phyloP scores from a whole-genome alignment of 92 coral and sea anemone species.

The Epizoanthus ramosus region DNA sequence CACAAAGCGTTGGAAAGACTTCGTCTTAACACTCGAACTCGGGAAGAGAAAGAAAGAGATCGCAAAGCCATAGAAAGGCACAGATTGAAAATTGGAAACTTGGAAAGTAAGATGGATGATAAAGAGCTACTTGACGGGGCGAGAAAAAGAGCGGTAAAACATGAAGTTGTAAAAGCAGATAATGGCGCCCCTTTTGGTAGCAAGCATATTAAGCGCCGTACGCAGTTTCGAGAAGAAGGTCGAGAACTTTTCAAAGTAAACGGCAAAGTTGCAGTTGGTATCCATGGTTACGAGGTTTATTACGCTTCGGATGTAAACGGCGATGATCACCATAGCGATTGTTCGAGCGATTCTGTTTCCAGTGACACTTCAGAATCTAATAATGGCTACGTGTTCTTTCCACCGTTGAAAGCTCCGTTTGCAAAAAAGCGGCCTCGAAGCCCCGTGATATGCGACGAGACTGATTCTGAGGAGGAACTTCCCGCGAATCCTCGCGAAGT shows the following conservation, averaged over 20 bases:
- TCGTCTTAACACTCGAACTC: slow-evolving; percentile 30
- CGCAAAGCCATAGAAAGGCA: slow-evolving; percentile 33
- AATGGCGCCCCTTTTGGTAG: slow-evolving; percentile 12
- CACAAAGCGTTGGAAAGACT: slow-evolving; percentile 16
- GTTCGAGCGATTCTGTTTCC: neutral
- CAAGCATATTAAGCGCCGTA: slow-evolving; percentile 3
- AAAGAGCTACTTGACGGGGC: neutral
- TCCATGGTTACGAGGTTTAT: slow-evolving; percentile 16
- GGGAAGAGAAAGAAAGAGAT: slow-evolving; percentile 24
- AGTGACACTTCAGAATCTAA: slow-evolving; percentile 4
- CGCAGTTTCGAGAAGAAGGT: slow-evolving; percentile 16
- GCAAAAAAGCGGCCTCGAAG: slow-evolving; percentile 34
- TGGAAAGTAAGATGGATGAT: slow-evolving; percentile 7
- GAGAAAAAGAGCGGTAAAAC: neutral
- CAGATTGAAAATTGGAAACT: slow-evolving; percentile 3
- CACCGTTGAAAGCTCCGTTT: slow-evolving; percentile 38
- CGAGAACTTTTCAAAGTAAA: slow-evolving; percentile 29
- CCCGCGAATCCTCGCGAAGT: neutral
- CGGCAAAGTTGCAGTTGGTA: slow-evolving; percentile 14
- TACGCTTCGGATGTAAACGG: slow-evolving; percentile 7
- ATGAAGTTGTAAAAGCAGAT: neutral
- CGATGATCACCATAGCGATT: neutral
- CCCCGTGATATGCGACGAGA: neutral
- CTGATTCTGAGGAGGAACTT: slow-evolving; percentile 12
- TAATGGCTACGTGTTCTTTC: slow-evolving; percentile 35